phyloP scores from a whole-genome alignment of 2,888 invertebrate species.

The Amphipyra tragopoginis region DNA sequence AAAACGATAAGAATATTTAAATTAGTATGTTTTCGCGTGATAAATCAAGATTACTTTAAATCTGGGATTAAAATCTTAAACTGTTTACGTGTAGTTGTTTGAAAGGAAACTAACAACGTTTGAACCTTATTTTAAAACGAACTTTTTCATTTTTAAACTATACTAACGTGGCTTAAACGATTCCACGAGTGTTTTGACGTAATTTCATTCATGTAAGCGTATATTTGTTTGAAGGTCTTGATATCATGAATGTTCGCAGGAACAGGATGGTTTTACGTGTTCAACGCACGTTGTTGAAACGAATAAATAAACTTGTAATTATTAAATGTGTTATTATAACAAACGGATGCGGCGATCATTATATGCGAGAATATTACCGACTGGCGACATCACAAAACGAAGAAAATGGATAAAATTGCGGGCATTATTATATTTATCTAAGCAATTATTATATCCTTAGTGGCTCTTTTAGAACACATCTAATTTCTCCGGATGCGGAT shows the following conservation, averaged over 20 bases:
- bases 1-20: slow-evolving; percentile 32
- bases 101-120: slow-evolving; percentile 22
- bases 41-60: slow-evolving; percentile 38
- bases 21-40: slow-evolving; percentile 25
- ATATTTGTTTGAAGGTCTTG: slow-evolving; percentile 20
- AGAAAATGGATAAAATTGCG: slow-evolving; percentile 22
- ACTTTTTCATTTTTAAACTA: slow-evolving; percentile 7
- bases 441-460: slow-evolving; percentile 21
- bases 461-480: not conserved
- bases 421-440: slow-evolving; percentile 5
- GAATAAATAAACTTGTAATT: slow-evolving; percentile 24
- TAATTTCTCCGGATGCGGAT: slow-evolving; percentile 22
- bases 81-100: slow-evolving; percentile 8
- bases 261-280: slow-evolving; percentile 17
- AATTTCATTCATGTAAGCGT: slow-evolving; percentile 42
- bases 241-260: slow-evolving; percentile 14
- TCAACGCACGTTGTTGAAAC: slow-evolving; percentile 10
- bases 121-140: slow-evolving; percentile 1
- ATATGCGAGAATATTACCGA: slow-evolving; percentile 5
- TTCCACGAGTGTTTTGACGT: not conserved
- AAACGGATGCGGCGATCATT: slow-evolving; percentile 35
- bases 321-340: slow-evolving; percentile 14
- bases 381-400: slow-evolving; percentile 7
- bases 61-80: slow-evolving; percentile 33
- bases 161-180: not conserved